Conservation (phyloP, 2,888 invertebrate species). For the Gonocerus acuteangulatus region DNA sequence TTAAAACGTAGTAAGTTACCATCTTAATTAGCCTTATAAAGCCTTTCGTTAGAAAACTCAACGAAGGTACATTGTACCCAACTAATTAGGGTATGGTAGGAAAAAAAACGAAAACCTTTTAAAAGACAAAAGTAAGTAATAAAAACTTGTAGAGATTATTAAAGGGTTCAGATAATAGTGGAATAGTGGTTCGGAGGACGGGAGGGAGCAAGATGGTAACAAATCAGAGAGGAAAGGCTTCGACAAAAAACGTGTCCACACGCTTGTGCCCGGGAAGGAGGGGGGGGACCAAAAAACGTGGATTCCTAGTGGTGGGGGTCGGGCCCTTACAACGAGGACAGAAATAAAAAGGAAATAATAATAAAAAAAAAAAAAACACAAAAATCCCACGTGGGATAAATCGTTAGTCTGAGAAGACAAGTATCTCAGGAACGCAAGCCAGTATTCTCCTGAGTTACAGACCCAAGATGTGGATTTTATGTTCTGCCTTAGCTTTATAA, state of each 20-base stretch:
- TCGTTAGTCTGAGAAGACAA: background rate
- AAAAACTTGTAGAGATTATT: too few relatives aligned
- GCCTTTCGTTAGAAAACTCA: too few relatives aligned
- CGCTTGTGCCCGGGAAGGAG: background rate
- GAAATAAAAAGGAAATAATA: background rate
- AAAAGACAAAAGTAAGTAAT: too few relatives aligned
- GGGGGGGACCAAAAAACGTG: background rate
- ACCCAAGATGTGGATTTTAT: slow-evolving; percentile 6
- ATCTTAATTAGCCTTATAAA: too few relatives aligned
- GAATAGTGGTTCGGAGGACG: too few relatives aligned
- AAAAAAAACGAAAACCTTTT: too few relatives aligned
- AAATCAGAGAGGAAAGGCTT: background rate
- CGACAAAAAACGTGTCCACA: slow-evolving; percentile 23
- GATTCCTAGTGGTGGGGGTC: background rate
- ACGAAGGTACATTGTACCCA: too few relatives aligned
- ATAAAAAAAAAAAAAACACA: slow-evolving; percentile 5
- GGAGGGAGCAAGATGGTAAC: background rate
- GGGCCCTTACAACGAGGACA: background rate
- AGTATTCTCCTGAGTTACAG: background rate
- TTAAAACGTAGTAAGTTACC: too few relatives aligned
- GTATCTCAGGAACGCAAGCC: background rate
- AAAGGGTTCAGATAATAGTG: too few relatives aligned
- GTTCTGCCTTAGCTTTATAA: slow-evolving; percentile 11
- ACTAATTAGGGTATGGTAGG: too few relatives aligned
- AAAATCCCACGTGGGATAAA: slow-evolving; percentile 15